Base-by-base conservation (phyloP, 1,140 invertebrate genomes). In the Pachyrhynchus sulphureomaculatus region DNA sequence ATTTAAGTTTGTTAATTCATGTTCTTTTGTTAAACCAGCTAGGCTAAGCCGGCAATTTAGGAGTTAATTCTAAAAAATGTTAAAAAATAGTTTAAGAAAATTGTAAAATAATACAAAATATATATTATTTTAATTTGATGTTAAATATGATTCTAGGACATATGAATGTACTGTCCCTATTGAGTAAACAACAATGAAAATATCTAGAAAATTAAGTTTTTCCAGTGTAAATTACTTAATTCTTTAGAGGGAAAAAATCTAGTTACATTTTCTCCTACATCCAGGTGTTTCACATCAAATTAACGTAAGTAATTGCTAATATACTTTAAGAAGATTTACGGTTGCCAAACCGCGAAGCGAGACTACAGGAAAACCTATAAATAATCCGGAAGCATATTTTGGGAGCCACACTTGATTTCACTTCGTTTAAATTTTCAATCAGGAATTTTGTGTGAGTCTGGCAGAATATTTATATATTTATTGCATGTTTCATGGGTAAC, bases 221-320 rank as follows among this genome's bases (percentile, higher is more conserved):
- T n/a, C n/a, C n/a, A n/a, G n/a, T 61, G 62, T 67, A 67, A 63
- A 63, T 61, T 68, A n/a, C n/a, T n/a, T n/a, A n/a, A n/a, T n/a
- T n/a, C n/a, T n/a, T n/a, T n/a, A 17, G 17, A 39, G 17, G 5
- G 26, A 29, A 41, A 41, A 41, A 6, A 15, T 41, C 37, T 10
- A 17, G 37, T 9, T 20, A 8, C 37, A 41, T 13, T 41, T 41
- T 4, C 15, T 15, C 12, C 20, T 41, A 20, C 37, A 41, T 18
- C 15, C 20, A 41, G 20, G 37, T 41, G 68, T 71, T 72, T 67
- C 66, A 70, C 65, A 67, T 66, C 65, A 68, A 74, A 74, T 74
- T 73, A 74, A 68, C 71, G 69, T 64, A 64, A 70, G 69, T 74
- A 73, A 74, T 74, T 74, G 70, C 71, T 72, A 74, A 74, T 74